phyloP scores from a whole-genome alignment of 2,888 invertebrate genomes.

The Agriopis marginaria region DNA sequence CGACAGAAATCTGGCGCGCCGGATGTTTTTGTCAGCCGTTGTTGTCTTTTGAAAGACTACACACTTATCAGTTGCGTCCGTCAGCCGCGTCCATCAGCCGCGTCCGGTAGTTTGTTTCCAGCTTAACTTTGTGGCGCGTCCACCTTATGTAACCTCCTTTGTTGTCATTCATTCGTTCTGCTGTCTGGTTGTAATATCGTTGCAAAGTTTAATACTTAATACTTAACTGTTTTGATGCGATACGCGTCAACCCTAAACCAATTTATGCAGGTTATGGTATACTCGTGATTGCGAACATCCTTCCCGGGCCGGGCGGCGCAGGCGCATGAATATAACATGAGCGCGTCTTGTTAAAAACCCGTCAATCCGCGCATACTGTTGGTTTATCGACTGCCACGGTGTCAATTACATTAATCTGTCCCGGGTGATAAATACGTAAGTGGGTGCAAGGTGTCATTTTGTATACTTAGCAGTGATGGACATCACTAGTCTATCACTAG shows the following conservation, averaged over 20 bases:
- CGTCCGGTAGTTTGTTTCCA: too few species aligned
- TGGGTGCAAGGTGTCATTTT: constrained; percentile 14
- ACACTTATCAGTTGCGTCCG: too few species aligned
- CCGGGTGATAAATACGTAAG: constrained; percentile 41
- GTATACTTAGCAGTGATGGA: not conserved
- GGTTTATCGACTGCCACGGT: constrained; percentile 68
- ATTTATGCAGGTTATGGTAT: constrained; percentile 57
- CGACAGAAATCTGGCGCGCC: too few species aligned
- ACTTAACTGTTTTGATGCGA: too few species aligned
- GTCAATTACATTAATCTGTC: constrained; percentile 53
- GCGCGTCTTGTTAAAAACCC: constrained; percentile 79
- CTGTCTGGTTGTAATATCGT: too few species aligned
- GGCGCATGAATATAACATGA: constrained; percentile 76
- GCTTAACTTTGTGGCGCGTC: too few species aligned
- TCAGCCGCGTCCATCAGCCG: too few species aligned
- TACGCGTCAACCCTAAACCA: constrained; percentile 59
- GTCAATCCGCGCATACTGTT: constrained; percentile 74
- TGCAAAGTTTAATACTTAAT: too few species aligned
- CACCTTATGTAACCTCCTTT: too few species aligned
- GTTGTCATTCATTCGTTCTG: too few species aligned
- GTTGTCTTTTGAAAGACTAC: too few species aligned
- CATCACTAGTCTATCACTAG: constrained; percentile 44
- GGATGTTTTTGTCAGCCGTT: too few species aligned
- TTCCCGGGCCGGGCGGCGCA: constrained; percentile 47
- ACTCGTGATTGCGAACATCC: constrained; percentile 77